phyloP scores from a whole-genome alignment of 2,797 vertebrate genomes.

The Alcedo quadribrachys region DNA sequence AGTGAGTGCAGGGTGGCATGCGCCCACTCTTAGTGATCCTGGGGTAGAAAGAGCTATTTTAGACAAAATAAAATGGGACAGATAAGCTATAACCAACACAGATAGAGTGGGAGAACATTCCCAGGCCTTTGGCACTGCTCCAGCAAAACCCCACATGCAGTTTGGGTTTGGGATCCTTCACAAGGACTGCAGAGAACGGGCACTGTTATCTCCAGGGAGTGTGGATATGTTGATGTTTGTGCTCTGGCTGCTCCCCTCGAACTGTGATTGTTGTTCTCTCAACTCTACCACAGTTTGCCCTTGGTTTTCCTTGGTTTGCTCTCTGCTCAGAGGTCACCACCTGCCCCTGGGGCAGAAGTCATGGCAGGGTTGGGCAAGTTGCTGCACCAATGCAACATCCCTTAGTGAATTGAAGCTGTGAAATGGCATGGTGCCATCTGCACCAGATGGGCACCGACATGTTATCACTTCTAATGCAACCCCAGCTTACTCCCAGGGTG shows the following conservation, averaged over 20 bases:
- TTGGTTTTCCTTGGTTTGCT: background rate
- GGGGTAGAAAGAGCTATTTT: background rate
- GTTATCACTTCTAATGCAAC: background rate
- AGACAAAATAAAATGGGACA: background rate
- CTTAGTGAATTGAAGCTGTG: background rate
- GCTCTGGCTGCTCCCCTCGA: background rate
- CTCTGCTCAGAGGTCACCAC: background rate
- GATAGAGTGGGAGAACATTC: background rate
- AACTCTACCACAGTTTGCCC: background rate
- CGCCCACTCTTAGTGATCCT: background rate
- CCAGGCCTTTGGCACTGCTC: background rate
- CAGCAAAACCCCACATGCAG: background rate
- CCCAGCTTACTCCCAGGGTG: background rate
- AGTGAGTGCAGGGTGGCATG: fast-evolving
- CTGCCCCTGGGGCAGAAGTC: background rate
- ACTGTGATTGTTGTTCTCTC: background rate
- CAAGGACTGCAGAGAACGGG: background rate
- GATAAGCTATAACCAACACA: background rate
- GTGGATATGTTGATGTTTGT: fast-evolving
- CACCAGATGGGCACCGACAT: background rate
- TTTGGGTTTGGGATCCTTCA: background rate
- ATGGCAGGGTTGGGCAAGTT: background rate
- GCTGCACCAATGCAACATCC: background rate
- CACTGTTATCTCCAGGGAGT: background rate
- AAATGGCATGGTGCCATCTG: background rate